Conservation (phyloP, 2,797 vertebrate genomes). For the Enteromius trimaculatus region DNA sequence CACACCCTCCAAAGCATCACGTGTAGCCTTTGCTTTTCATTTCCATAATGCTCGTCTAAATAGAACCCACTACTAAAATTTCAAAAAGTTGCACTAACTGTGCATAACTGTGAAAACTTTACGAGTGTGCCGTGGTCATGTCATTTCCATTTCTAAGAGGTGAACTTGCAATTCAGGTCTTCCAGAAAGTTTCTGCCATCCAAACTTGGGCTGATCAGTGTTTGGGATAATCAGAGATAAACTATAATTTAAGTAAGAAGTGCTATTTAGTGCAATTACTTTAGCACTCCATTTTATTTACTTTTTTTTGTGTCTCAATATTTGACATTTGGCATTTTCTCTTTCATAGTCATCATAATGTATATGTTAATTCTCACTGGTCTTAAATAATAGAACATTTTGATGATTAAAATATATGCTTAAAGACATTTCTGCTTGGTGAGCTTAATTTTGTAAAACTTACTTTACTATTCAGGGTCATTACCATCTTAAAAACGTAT, state of each 20-base stretch:
- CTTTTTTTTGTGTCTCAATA: background rate
- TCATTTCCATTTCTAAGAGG: background rate
- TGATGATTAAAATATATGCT: slow-evolving; percentile 16
- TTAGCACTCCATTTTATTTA: slow-evolving; percentile 30
- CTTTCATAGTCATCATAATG: slow-evolving; percentile 3
- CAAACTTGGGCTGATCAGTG: background rate
- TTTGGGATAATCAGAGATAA: background rate
- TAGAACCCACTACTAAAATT: no score
- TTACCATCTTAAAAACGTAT: slow-evolving; percentile 13
- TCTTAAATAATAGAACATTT: slow-evolving; percentile 18
- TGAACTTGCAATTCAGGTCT: background rate
- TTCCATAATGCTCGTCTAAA: slow-evolving; percentile 47
- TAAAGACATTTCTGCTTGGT: background rate
- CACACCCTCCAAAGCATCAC: slow-evolving; percentile 68
- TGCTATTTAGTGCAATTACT: slow-evolving; percentile 16
- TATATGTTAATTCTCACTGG: background rate
- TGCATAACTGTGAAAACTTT: background rate
- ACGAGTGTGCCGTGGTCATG: background rate
- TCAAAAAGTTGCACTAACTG: no score
- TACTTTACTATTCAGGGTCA: slow-evolving; percentile 1
- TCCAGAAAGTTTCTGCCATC: background rate
- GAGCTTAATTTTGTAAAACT: slow-evolving; percentile 5
- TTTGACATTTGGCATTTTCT: slow-evolving; percentile 10
- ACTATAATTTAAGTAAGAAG: slow-evolving; percentile 3
- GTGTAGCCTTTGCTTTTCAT: slow-evolving; percentile 66